A percentile compares a stretch with the other conserved stretches of the same genome.
Evolutionary conservation across 2,113 vertebrate species (phyloP).

Genomic region (Onychostoma macrolepis): DNA sequence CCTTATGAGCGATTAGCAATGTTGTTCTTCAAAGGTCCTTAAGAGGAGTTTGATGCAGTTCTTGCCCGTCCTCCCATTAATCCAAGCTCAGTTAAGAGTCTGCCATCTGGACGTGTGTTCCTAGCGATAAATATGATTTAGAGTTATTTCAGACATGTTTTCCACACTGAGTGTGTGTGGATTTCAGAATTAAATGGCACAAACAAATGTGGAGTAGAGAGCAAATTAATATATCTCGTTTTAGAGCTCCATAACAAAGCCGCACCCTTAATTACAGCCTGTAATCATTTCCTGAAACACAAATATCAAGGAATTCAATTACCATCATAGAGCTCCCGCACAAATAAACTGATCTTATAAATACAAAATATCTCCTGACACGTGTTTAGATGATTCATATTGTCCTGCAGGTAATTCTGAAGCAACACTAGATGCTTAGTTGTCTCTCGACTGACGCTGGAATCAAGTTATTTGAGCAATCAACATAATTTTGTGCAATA

Average conservation of each 20-base stretch:
- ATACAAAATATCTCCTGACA: conserved; percentile 74
- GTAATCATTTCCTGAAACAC: conserved; percentile 89
- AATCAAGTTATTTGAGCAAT: conserved; percentile 64
- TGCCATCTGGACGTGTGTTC: conserved; percentile 99
- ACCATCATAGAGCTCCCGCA: conserved; percentile 95
- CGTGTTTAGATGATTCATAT: conserved; percentile 73
- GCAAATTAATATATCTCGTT: conserved; percentile 95
- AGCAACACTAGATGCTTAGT: conserved; percentile 63
- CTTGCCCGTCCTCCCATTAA: conserved; percentile 96
- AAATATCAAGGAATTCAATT: conserved; percentile 92
- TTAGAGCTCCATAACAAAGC: conserved; percentile 96
- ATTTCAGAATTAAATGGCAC: conserved; percentile 98
- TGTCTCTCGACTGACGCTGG: conserved; percentile 23
- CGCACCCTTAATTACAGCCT: conserved; percentile 89
- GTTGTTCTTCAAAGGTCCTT: conserved; percentile 99
- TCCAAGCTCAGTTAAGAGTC: conserved; percentile 98
- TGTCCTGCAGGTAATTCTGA: conserved; percentile 69
- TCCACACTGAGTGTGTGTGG: conserved; percentile 95
- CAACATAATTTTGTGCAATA: conserved; percentile 35
- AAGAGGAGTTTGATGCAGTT: conserved; percentile 94
- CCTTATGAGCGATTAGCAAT: conserved; percentile 98
- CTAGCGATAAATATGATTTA: conserved; percentile 97
- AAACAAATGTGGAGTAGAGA: conserved; percentile 97
- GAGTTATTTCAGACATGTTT: conserved; percentile 97
- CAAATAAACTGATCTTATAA: conserved; percentile 92